Conservation (phyloP, 2,888 invertebrate genomes). For the Tinea pellionella region DNA sequence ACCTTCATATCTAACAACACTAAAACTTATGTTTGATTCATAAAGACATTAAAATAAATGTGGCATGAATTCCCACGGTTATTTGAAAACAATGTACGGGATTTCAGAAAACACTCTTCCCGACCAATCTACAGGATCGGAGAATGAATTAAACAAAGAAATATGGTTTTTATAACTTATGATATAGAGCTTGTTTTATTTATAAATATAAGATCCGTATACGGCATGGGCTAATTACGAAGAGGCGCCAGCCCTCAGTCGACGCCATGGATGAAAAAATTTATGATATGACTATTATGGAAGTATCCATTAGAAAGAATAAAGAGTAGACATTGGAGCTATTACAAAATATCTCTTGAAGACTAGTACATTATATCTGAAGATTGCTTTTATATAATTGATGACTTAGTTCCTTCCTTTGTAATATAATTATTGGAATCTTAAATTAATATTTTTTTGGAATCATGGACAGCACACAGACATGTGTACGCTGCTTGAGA, state of each 20-base stretch:
- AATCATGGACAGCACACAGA: too few species aligned
- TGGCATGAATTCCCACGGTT: not conserved
- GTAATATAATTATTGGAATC: too few species aligned
- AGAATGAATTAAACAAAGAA: not conserved
- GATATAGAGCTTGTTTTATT: not conserved
- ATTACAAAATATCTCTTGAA: not conserved
- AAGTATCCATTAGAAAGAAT: not conserved
- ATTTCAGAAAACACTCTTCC: not conserved
- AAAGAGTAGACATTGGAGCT: not conserved
- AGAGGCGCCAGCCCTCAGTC: not conserved
- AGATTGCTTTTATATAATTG: not conserved
- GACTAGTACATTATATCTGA: not conserved
- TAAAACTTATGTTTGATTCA: not conserved
- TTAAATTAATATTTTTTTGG: too few species aligned
- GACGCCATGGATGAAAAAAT: not conserved
- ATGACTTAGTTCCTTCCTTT: too few species aligned
- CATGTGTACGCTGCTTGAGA: too few species aligned
- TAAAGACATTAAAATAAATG: not conserved
- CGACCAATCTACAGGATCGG: not conserved
- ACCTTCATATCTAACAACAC: too few species aligned
- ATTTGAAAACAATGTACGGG: not conserved
- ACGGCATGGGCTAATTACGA: not conserved
- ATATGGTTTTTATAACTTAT: not conserved
- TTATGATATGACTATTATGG: not conserved
- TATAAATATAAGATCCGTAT: not conserved